phyloP scores from a whole-genome alignment of 35 echinoderm and acorn worm genomes.

The Amphiura filiformis region DNA sequence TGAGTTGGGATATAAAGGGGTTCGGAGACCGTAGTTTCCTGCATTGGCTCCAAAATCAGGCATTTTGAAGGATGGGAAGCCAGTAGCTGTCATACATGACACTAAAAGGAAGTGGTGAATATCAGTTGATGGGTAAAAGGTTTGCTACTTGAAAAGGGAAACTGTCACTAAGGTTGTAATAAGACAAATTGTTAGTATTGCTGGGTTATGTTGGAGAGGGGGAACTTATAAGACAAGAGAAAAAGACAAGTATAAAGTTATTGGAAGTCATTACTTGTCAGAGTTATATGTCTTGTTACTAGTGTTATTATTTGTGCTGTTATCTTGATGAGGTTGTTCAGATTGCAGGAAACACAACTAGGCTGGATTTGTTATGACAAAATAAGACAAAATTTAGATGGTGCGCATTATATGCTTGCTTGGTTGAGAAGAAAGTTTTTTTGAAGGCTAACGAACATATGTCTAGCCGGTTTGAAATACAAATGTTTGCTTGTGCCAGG shows the following conservation, averaged over 20 bases:
- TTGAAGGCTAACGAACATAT: not conserved
- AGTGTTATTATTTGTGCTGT: not conserved
- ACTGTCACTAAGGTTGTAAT: not conserved
- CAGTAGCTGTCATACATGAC: not conserved
- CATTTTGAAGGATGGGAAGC: constrained; percentile 1
- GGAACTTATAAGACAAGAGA: not conserved
- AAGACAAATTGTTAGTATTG: constrained; percentile 1
- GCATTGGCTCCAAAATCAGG: not conserved
- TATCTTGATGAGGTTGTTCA: not conserved
- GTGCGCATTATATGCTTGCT: too few relatives aligned
- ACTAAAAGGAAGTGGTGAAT: not conserved
- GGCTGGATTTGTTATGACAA: not conserved
- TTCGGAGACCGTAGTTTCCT: not conserved
- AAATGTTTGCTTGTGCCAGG: not conserved
- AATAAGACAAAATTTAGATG: not conserved
- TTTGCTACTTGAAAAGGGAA: not conserved
- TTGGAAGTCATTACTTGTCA: not conserved
- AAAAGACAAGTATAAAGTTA: not conserved
- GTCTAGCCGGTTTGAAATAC: not conserved
- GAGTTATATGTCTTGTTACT: not conserved
- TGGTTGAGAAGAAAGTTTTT: not conserved
- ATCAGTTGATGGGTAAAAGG: not conserved
- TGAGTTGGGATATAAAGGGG: not conserved
- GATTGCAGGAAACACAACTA: not conserved
- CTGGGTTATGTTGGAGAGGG: not conserved